Evolutionary conservation across 2,888 invertebrate species (phyloP).

Genomic region (Merodon equestris): DNA sequence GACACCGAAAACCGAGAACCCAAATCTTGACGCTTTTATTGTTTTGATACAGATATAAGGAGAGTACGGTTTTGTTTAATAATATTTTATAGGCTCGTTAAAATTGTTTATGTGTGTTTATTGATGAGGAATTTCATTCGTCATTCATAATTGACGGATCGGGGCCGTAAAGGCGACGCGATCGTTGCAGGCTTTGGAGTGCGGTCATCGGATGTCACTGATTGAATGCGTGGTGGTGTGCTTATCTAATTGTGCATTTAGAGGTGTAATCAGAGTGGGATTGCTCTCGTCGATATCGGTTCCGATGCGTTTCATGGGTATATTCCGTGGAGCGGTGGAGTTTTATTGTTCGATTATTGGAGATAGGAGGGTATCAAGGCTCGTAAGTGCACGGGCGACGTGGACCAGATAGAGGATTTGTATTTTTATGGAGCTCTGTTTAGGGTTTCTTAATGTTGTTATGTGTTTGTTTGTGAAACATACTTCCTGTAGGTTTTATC

Average conservation of each 20-base stretch:
- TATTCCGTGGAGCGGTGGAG: constrained; percentile 23
- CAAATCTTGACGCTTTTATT: constrained; percentile 52
- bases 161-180: constrained; percentile 9
- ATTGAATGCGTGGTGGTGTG: constrained; percentile 24
- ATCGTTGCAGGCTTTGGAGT: neutral
- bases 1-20: neutral
- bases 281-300: constrained; percentile 22
- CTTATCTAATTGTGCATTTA: constrained; percentile 59
- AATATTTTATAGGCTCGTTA: constrained; percentile 60
- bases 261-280: constrained; percentile 30
- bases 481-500: neutral
- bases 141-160: constrained; percentile 66
- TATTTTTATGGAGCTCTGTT: constrained; percentile 45
- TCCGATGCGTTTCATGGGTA: constrained; percentile 9
- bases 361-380: constrained; percentile 16
- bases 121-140: constrained; percentile 66
- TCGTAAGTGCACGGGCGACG: constrained; percentile 29
- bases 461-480: constrained; percentile 12
- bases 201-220: neutral
- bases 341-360: constrained; percentile 59
- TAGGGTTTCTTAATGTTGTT: constrained; percentile 33
- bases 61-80: constrained; percentile 60
- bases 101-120: constrained; percentile 65
- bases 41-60: constrained; percentile 57
- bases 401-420: constrained; percentile 25